Percentiles rank a stretch among this genome's conserved stretches.
phyloP scores from a whole-genome alignment of 2,113 vertebrate species.

The Uropsilus gracilis region DNA sequence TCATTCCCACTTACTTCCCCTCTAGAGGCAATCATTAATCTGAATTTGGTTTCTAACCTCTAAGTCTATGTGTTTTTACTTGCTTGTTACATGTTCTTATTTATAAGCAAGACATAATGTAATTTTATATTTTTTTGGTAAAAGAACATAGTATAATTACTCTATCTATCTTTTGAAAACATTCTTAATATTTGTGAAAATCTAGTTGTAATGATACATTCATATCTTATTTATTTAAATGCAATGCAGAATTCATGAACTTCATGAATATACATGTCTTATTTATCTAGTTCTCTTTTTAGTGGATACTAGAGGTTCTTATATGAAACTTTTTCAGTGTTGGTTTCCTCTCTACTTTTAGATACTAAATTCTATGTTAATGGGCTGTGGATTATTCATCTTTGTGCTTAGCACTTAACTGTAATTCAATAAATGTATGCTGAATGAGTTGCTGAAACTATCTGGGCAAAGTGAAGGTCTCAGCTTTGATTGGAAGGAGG shows the following conservation, averaged over 20 bases:
- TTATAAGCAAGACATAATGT: not conserved
- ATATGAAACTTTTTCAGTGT: not conserved
- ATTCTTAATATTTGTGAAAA: not conserved
- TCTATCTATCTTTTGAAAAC: constrained; percentile 10
- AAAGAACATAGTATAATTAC: not conserved
- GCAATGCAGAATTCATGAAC: not conserved
- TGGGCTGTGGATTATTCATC: not conserved
- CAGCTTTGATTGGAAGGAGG: not conserved
- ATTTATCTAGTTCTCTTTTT: constrained; percentile 14
- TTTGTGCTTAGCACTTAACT: not conserved
- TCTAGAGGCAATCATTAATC: not conserved
- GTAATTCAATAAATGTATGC: not conserved
- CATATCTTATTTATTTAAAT: constrained; percentile 30
- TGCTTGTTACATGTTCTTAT: not conserved
- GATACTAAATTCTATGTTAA: not conserved
- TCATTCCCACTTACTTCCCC: not conserved
- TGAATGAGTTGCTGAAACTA: not conserved
- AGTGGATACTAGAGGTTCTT: not conserved
- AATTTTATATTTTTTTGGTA: not conserved
- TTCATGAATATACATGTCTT: not conserved
- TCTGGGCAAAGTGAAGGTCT: not conserved
- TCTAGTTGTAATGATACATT: not conserved
- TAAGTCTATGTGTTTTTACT: not conserved
- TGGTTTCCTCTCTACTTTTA: not conserved
- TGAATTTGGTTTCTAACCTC: not conserved